Evolutionary conservation across 1,140 invertebrate genomes (phyloP).

Genomic region (Drosophila tropicalis): DNA sequence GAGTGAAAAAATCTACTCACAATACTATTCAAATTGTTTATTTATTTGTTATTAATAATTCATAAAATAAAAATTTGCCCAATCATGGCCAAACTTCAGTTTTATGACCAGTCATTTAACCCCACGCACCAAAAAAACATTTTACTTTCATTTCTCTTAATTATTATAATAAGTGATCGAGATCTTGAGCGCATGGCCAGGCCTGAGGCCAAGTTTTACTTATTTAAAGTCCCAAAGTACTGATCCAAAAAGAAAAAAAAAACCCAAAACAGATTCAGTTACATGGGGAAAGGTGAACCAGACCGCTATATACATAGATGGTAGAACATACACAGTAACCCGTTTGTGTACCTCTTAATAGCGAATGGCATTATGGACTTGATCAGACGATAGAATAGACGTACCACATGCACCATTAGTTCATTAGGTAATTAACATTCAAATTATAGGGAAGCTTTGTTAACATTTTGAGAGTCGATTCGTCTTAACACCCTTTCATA

Average conservation of each 20-base stretch:
- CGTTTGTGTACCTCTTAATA: too few species aligned
- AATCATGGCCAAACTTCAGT: slow-evolving; percentile 61
- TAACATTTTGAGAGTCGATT: too few species aligned
- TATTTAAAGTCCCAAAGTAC: background rate
- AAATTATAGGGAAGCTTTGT: too few species aligned
- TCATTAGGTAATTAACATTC: too few species aligned
- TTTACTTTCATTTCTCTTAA: slow-evolving; percentile 77
- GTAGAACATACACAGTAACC: slow-evolving; percentile 15
- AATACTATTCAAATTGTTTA: slow-evolving; percentile 64
- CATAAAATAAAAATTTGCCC: slow-evolving; percentile 53
- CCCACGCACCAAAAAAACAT: slow-evolving; percentile 52
- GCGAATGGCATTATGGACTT: too few species aligned
- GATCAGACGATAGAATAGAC: too few species aligned
- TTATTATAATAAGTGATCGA: slow-evolving; percentile 72
- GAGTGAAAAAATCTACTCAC: slow-evolving; percentile 23
- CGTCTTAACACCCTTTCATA: background rate
- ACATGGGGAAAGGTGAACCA: background rate
- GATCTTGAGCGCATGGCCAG: slow-evolving; percentile 45
- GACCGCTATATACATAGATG: background rate
- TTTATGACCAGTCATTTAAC: slow-evolving; percentile 62
- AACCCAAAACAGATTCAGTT: background rate
- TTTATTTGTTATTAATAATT: slow-evolving; percentile 50
- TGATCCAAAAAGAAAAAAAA: background rate
- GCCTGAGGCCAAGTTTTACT: slow-evolving; percentile 21
- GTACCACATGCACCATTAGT: too few species aligned